These are phyloP conservation scores for Drosophila bifasciata DNA, from an alignment of 1,140 invertebrate species.

Conservation along the genomic window DNA sequence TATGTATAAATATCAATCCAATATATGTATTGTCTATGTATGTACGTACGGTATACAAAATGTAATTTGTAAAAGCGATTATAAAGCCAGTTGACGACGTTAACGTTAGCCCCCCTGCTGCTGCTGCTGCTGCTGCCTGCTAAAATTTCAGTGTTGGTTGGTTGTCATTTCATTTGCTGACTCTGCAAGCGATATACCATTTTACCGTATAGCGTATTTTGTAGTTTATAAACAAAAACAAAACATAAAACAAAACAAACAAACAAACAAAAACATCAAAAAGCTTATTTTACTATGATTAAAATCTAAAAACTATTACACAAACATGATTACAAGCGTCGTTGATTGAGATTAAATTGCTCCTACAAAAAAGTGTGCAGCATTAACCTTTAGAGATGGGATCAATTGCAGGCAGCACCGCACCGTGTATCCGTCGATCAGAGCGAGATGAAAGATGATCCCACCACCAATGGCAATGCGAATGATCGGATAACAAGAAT, in stretches of 20 bases:
- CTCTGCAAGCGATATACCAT: constrained; percentile 69
- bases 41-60: not conserved
- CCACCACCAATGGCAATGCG: no score
- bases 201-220: constrained; percentile 77
- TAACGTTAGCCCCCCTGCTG: constrained; percentile 25
- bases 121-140: constrained; percentile 23
- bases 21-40: constrained; percentile 25
- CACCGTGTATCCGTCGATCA: no score
- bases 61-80: constrained; percentile 13
- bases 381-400: no score
- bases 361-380: no score
- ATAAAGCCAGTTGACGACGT: constrained; percentile 45
- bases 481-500: no score
- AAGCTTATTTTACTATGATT: constrained; percentile 50
- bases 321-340: not conserved
- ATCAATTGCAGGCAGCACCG: no score
- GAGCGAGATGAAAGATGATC: no score
- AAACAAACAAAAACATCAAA: constrained; percentile 29
- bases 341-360: no score
- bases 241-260: no score
- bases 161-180: constrained; percentile 44
- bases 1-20: constrained; percentile 14
- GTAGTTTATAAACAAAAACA: constrained; percentile 63
- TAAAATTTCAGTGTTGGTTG: constrained; percentile 38
- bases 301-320: constrained; percentile 1